These are phyloP conservation scores for Mythimna pallens DNA, from an alignment of 2,888 invertebrate genomes.

Conservation along the genomic window DNA sequence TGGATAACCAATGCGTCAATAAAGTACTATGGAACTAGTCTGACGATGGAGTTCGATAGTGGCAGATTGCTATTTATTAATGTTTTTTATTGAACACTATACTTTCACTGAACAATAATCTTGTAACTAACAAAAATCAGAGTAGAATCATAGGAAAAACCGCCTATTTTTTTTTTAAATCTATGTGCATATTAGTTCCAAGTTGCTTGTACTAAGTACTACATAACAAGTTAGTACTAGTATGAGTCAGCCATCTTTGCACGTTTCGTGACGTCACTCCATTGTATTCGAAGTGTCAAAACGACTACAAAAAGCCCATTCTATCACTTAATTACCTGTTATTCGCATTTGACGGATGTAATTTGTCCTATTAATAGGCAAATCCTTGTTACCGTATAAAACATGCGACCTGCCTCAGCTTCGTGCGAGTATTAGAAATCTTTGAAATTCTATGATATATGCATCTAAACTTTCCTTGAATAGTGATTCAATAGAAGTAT, in stretches of 20 bases:
- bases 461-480: no score
- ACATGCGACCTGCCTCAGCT: neutral
- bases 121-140: no score
- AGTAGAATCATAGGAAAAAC: no score
- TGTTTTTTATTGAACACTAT: no score
- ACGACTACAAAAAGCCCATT: slow-evolving; percentile 62
- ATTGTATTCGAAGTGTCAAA: slow-evolving; percentile 65
- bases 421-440: no score
- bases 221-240: slow-evolving; percentile 40
- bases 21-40: no score
- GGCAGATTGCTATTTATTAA: no score
- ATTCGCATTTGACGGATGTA: slow-evolving; percentile 58
- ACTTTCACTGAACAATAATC: no score
- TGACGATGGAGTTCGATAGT: no score
- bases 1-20: no score
- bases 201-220: slow-evolving; percentile 27
- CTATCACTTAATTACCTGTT: slow-evolving; percentile 63
- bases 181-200: slow-evolving; percentile 1
- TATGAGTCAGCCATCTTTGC: slow-evolving; percentile 59
- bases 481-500: no score
- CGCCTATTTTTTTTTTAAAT: slow-evolving; percentile 8
- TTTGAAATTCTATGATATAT: neutral
- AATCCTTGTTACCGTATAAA: slow-evolving; percentile 10
- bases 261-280: slow-evolving; percentile 62
- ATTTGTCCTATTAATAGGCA: slow-evolving; percentile 52